phyloP scores from a whole-genome alignment of 2,888 invertebrate genomes.

The Corbicula japonica region DNA sequence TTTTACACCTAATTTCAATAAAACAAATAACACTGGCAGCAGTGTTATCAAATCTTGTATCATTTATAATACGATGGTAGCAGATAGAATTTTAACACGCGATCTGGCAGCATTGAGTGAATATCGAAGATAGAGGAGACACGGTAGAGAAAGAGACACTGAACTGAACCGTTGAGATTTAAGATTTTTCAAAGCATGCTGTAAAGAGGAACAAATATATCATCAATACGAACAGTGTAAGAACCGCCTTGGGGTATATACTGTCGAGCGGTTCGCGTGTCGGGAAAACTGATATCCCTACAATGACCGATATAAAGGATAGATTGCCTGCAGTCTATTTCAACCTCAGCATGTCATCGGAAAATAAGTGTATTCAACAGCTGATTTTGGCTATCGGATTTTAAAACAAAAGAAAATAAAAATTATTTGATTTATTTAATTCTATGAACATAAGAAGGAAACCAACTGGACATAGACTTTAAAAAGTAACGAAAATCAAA shows the following conservation, averaged over 20 bases:
- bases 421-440: background rate
- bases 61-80: background rate
- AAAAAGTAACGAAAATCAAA: background rate
- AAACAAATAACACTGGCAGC: background rate
- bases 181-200: constrained; percentile 7
- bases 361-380: constrained; percentile 25
- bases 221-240: constrained; percentile 12
- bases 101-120: background rate
- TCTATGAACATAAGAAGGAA: background rate
- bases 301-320: constrained; percentile 35
- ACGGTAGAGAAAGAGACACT: background rate
- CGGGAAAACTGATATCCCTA: constrained; percentile 13
- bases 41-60: constrained; percentile 8
- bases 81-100: background rate
- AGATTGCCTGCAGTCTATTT: constrained; percentile 5
- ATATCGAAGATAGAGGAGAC: background rate
- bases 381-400: constrained; percentile 1
- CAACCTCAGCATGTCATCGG: constrained; percentile 1
- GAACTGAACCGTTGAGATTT: background rate
- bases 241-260: constrained; percentile 26
- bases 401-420: background rate
- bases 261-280: constrained; percentile 19
- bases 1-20: constrained; percentile 6
- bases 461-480: background rate
- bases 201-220: constrained; percentile 17